phyloP scores from a whole-genome alignment of 2,888 invertebrate genomes.

The Parapristionchus giblindavisi region DNA sequence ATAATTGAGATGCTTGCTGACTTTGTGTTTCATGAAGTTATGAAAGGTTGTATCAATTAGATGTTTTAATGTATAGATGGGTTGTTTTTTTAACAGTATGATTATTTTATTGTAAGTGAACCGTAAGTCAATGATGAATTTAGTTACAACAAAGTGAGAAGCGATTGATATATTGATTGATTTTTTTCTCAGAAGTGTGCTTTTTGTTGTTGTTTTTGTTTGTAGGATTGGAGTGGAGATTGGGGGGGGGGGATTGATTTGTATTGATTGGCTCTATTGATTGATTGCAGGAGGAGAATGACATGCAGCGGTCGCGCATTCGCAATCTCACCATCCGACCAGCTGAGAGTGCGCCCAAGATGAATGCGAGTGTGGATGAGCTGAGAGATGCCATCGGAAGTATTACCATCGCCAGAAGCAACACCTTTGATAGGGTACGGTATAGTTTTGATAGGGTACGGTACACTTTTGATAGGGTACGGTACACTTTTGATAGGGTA shows the following conservation, averaged over 20 bases:
- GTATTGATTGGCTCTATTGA: too few species aligned
- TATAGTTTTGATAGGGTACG: neutral
- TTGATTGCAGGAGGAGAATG: neutral
- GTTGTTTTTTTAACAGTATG: too few species aligned
- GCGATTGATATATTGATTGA: too few species aligned
- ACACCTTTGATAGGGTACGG: conserved; percentile 61
- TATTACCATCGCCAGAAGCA: conserved; percentile 60
- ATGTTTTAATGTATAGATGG: too few species aligned
- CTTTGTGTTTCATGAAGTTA: too few species aligned
- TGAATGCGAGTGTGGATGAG: conserved; percentile 61
- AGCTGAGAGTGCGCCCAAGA: conserved; percentile 41
- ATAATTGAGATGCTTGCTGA: too few species aligned
- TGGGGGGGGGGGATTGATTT: neutral
- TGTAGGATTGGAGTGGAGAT: neutral
- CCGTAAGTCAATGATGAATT: too few species aligned
- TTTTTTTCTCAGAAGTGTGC: too few species aligned
- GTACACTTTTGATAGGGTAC: neutral
- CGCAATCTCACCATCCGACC: conserved; percentile 52
- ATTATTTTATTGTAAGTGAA: too few species aligned
- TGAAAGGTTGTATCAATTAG: too few species aligned
- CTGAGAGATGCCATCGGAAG: conserved; percentile 64
- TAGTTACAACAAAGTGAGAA: too few species aligned
- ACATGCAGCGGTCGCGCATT: conserved; percentile 53
- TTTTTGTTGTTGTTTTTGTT: too few species aligned
- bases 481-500: neutral